Evolutionary conservation across 2,888 invertebrate species (phyloP).

Genomic region (Parnassius orleans): DNA sequence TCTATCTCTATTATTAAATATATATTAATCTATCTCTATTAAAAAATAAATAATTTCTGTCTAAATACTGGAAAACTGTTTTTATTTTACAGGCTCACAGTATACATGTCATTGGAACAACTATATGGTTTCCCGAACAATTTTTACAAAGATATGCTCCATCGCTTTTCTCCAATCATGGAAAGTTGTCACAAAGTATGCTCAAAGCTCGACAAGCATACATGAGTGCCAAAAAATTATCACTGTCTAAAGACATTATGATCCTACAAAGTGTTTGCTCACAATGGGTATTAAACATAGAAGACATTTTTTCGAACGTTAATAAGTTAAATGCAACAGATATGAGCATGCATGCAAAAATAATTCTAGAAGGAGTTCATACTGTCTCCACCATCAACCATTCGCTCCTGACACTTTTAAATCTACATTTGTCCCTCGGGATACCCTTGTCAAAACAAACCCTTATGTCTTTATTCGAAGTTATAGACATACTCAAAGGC

Average conservation of each 20-base stretch:
- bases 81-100: conserved; percentile 83
- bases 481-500: conserved; percentile 90
- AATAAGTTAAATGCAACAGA: conserved; percentile 67
- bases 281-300: conserved; percentile 65
- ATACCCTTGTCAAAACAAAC: conserved; percentile 89
- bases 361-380: conserved; percentile 82
- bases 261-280: conserved; percentile 53
- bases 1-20: too few species aligned
- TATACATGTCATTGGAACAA: conserved; percentile 88
- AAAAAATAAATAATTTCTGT: not conserved
- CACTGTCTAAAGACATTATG: conserved; percentile 83
- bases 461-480: conserved; percentile 87
- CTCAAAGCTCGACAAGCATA: conserved; percentile 78
- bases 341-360: conserved; percentile 68
- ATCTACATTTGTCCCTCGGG: conserved; percentile 85
- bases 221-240: conserved; percentile 79
- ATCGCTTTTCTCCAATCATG: conserved; percentile 77
- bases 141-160: conserved; percentile 86
- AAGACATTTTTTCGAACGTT: conserved; percentile 59
- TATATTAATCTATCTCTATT: too few species aligned
- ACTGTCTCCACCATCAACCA: conserved; percentile 84
- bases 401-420: conserved; percentile 77
- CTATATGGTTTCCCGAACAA: conserved; percentile 91
- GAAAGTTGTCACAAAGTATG: conserved; percentile 66
- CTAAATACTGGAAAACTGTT: not conserved